Base-by-base conservation (phyloP, 2,888 invertebrate genomes). In the Serripes groenlandicus region DNA sequence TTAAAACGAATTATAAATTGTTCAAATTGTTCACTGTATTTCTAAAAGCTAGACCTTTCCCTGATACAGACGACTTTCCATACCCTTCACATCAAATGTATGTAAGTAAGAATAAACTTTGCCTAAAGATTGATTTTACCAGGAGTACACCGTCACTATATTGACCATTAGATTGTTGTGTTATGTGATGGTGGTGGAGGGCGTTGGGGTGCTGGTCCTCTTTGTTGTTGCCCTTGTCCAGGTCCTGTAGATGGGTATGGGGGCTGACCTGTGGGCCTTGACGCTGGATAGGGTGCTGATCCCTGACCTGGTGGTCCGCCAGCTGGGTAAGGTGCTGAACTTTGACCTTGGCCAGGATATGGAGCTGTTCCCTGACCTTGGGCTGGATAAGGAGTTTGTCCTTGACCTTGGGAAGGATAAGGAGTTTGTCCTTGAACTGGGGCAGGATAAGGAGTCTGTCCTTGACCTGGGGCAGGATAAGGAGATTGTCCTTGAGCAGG, bases 231-330 rank as follows among this genome's bases (percentile, higher is more conserved):
- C 26, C 60, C 60, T 62, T 34, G 34, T 4, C 66, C 66, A 1
- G 54, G 54, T 30, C 23, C 35, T n/a, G n/a, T n/a, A n/a, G n/a
- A n/a, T 26, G 62, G 52, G 28, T 42, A 18, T 35, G 75, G 28
- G 3, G 56, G 28, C 52, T 54, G 66, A n/a, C 34, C 49, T 32
- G n/a, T 18, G 30, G 34, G 54, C 11, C 71, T 34, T 30, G 62
- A 54, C 7, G 73, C 35, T 15, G 79, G 77, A 64, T 79, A 76
- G 9, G 82, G 68, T 5, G 83, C 73, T 21, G 78, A 42, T 3
- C 75, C 78, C 18, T 64, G 69, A n/a, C 49, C 77, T 28, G 35
- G 66, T 42, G 52, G 42, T 35, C 75, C 30, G 52, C 69, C 42
- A 37, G 34, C 37, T 5, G 82, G 78, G 30, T 78, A 78, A 1